Base-by-base conservation (phyloP, 2,888 invertebrate genomes). In the Conistra vaccinii region DNA sequence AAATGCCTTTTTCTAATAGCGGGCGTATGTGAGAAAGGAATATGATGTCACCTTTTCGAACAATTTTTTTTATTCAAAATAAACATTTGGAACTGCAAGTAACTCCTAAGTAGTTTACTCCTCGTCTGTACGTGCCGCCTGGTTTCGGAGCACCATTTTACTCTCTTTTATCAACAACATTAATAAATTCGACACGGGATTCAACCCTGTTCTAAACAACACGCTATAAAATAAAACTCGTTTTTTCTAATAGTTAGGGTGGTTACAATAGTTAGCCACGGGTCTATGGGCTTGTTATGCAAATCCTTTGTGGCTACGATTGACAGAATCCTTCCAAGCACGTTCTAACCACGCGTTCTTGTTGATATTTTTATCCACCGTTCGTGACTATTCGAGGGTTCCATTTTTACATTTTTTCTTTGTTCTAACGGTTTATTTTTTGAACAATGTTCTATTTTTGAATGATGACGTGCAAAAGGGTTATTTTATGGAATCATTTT, bases 361-460 rank as follows among this genome's bases (percentile, higher is more conserved):
- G 63, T 67, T 72, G 69, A 68, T 78, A 75, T 80, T 83, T 85
- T 80, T 73, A 83, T 85, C 80, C 82, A 26, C 32, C 29, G 65
- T 73, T 68, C 80, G 80, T 85, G 76, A 74, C 76, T 23, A 69
- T 71, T 65, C 23, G 69, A 76, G 73, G 55, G 77, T 83, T 76
- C 42, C 26, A 68, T 73, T 80, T 73, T 65, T 55, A 48, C 58
- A 26, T 48, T 57, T 48, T 61, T 60, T 82, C 55, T 7, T 55
- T 72, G 73, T 66, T 66, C 9, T 32, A 65, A 66, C 77, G 39
- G 72, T 71, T 65, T 71, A 0, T 80, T 68, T 55, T 51, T 68
- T 53, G 3, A 57, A 23, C 32, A 45, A 20, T 68, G n/a, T 75
- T 75, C 76, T 68, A 48, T 75, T 68, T 73, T 67, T 2, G 39